phyloP scores from a whole-genome alignment of 2,113 vertebrate genomes.

The Porphyrio hochstetteri region DNA sequence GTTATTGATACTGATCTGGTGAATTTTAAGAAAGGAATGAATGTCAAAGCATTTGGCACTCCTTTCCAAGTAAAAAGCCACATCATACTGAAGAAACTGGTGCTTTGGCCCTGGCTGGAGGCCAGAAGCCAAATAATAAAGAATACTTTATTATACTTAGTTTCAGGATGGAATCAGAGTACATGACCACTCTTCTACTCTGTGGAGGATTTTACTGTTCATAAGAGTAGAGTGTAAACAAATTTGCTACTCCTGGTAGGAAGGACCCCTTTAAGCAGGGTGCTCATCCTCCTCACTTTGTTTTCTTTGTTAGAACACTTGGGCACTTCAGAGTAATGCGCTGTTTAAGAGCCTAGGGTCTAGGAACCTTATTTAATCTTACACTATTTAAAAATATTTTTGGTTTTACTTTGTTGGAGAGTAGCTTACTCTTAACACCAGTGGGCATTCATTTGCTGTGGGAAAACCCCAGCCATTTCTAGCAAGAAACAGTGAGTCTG shows the following conservation, averaged over 20 bases:
- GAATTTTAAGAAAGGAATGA: not conserved
- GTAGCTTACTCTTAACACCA: not conserved
- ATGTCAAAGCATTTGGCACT: not conserved
- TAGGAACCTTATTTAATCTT: not conserved
- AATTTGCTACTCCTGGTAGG: not conserved
- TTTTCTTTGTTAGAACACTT: not conserved
- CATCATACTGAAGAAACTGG: not conserved
- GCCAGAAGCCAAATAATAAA: too few relatives aligned
- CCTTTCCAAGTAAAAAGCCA: not conserved
- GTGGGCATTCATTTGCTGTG: not conserved
- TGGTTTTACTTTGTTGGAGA: not conserved
- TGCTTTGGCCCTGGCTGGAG: too few relatives aligned
- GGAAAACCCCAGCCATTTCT: not conserved
- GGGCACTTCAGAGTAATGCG: not conserved
- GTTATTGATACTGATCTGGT: not conserved
- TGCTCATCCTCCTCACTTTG: not conserved
- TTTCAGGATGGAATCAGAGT: not conserved
- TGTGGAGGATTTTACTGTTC: fast-evolving
- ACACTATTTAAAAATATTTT: not conserved
- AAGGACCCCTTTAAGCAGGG: not conserved
- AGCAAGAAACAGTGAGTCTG: not conserved
- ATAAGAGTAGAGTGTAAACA: not conserved
- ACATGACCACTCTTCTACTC: not conserved
- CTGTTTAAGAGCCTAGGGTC: not conserved
- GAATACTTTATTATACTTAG: not conserved